Percentiles rank a stretch among this genome's conserved stretches.
These are phyloP conservation scores for Nemurella pictetii DNA, from an alignment of 2,888 invertebrate species.

Conservation along the genomic window DNA sequence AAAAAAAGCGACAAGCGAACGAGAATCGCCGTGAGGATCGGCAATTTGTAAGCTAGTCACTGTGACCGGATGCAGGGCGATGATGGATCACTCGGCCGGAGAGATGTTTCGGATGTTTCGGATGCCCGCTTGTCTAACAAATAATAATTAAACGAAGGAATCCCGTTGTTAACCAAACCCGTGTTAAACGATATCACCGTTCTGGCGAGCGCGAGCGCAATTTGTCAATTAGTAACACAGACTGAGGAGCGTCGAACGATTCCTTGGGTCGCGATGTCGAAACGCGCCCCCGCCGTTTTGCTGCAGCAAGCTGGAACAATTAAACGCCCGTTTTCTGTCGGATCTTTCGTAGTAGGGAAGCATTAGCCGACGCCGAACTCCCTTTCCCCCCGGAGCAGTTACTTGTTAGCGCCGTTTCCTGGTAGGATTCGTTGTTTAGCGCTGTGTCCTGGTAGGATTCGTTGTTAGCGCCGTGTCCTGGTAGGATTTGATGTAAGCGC, in stretches of 20 bases:
- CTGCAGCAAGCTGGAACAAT: not conserved
- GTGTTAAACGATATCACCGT: not conserved
- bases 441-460: not conserved
- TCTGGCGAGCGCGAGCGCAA: not conserved
- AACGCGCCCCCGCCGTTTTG: not conserved
- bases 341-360: not conserved
- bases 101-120: no score
- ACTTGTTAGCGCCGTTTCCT: not conserved
- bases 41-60: not conserved
- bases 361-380: not conserved
- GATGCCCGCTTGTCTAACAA: not conserved
- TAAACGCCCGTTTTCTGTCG: not conserved
- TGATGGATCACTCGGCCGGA: not conserved
- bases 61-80: not conserved
- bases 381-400: not conserved
- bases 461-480: no score
- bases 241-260: not conserved
- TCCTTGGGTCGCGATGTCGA: not conserved
- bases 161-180: not conserved
- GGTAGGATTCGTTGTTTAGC: no score
- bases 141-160: not conserved
- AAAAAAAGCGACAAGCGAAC: not conserved
- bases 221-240: not conserved
- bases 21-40: not conserved
- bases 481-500: no score